Evolutionary conservation across 92 coral and sea anemone species (phyloP).

Genomic region (Chrysogorgia sp.): DNA sequence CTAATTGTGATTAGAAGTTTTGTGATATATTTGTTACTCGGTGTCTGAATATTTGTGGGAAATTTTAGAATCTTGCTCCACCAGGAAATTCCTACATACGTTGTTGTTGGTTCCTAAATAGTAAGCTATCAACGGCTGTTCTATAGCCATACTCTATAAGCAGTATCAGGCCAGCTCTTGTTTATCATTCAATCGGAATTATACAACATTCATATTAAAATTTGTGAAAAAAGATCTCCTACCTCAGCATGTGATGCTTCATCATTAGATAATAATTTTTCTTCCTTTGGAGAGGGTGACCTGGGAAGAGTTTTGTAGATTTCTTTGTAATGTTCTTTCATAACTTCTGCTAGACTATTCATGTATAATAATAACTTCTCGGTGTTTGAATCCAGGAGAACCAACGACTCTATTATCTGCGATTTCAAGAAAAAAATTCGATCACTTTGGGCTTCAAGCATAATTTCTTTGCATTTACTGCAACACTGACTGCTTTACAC

Average conservation of each 20-base stretch:
- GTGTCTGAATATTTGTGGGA: no score
- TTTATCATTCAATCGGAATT: no score
- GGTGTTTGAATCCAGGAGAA: conserved; percentile 84
- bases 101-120: no score
- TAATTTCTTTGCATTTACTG: not conserved
- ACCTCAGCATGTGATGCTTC: conserved; percentile 36
- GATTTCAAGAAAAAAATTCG: not conserved
- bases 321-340: conserved; percentile 86
- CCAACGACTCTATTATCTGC: conserved; percentile 79
- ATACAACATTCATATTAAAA: no score
- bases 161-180: no score
- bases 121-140: no score
- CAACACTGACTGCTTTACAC: no score
- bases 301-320: conserved; percentile 72
- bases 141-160: no score
- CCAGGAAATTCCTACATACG: no score
- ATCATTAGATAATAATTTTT: not conserved
- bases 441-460: not conserved
- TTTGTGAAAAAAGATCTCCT: not conserved
- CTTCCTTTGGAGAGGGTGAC: conserved; percentile 36
- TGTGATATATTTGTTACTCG: no score
- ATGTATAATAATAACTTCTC: conserved; percentile 85
- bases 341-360: conserved; percentile 73
- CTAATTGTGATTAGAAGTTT: no score
- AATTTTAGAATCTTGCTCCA: no score